Base-by-base conservation (phyloP, 2,888 invertebrate species). In the Griposia aprilina region DNA sequence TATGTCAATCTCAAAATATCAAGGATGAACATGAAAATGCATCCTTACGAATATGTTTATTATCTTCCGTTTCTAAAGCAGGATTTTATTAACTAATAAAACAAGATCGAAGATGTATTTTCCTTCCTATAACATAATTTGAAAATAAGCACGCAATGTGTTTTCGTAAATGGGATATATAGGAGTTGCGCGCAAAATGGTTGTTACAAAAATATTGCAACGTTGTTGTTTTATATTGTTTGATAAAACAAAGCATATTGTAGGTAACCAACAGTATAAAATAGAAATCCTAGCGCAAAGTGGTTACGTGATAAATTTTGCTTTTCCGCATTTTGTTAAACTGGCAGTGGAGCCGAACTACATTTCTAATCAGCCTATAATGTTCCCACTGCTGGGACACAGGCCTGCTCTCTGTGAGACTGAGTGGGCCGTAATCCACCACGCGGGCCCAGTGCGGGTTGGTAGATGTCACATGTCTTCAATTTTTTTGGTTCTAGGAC, bases 81-180 rank as follows among this genome's bases (percentile, higher is more conserved):
- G n/a, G 66, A 73, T 79, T 82, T 81, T 82, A 74, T 80, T 55
- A 72, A 84, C 76, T 69, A 86, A 80, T 86, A 86, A 86, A 86
- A 84, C 71, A 59, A 77, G 84, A 86, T 86, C 82, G 76, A 84
- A 86, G 70, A 86, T 76, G 79, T 74, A 83, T 85, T 55, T 77
- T 55, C 55, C 76, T 74, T 67, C 60, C 66, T 50, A 52, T 57
- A 81, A 79, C 71, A 83, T 79, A 84, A 86, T 86, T 84, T 81
- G 84, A 79, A 85, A 83, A 84, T 76, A 82, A 71, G 63, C 63
- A 76, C 55, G 62, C 63, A 41, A 78, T 75, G 74, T 75, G 63
- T 68, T 76, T 60, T 68, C 74, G 65, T 78, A 79, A 85, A 74
- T 73, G 36, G 45, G 73, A 26, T 66, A 69, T 69, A 75, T 66